Percentiles rank a stretch among this genome's conserved stretches.
Conservation (phyloP, 1,140 invertebrate species). For the Saccostrea glomerata region DNA sequence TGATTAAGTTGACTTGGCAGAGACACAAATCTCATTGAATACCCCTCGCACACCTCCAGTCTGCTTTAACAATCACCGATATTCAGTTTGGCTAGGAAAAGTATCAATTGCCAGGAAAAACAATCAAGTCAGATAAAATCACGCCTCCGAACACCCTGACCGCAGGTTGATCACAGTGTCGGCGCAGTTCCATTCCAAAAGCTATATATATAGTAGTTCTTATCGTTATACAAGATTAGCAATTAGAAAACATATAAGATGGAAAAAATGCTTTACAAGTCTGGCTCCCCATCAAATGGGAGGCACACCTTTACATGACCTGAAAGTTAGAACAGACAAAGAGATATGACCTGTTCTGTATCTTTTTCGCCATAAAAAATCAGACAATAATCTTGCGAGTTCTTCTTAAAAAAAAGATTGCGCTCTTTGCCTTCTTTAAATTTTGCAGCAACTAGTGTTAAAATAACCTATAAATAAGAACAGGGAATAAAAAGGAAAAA, state of each 20-base stretch:
- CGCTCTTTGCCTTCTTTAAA: too few relatives aligned
- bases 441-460: too few relatives aligned
- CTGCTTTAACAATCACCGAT: constrained; percentile 7
- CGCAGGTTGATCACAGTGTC: neutral
- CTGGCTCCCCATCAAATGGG: neutral
- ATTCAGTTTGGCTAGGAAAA: constrained; percentile 10
- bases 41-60: neutral
- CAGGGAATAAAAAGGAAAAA: neutral
- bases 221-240: constrained; percentile 22
- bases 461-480: neutral
- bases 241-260: constrained; percentile 27
- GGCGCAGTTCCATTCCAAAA: neutral
- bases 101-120: constrained; percentile 32
- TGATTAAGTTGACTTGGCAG: constrained; percentile 29
- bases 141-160: neutral
- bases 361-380: neutral
- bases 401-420: neutral
- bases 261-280: constrained; percentile 14
- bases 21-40: constrained; percentile 27
- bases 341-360: neutral
- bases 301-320: neutral
- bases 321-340: neutral
- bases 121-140: constrained; percentile 22
- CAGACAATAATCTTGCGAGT: neutral
- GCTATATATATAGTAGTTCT: constrained; percentile 7